Evolutionary conservation across 2,113 vertebrate species (phyloP).

Genomic region (Chrysemys picta): DNA sequence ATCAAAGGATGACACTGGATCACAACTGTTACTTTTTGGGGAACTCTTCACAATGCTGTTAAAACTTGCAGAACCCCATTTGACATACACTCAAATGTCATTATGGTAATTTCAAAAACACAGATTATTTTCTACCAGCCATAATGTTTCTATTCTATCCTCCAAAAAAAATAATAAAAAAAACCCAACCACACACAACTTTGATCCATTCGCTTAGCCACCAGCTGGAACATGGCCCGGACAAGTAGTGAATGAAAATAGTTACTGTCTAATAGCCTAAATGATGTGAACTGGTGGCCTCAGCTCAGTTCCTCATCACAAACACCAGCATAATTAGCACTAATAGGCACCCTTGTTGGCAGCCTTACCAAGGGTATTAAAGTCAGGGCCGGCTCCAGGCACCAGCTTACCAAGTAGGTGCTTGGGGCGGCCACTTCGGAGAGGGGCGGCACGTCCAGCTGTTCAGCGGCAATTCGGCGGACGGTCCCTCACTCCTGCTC

Average conservation of each 20-base stretch:
- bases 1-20: not conserved
- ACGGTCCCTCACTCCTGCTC: too few species aligned
- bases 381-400: too few species aligned
- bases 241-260: not conserved
- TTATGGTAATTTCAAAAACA: rapidly evolving
- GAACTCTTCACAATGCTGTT: not conserved
- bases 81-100: not conserved
- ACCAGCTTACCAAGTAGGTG: too few species aligned
- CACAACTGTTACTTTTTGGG: not conserved
- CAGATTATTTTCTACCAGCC: not conserved
- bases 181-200: not conserved
- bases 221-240: rapidly evolving
- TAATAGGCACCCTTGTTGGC: not conserved
- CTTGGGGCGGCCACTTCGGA: too few species aligned
- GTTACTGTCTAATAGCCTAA: not conserved
- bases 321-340: not conserved
- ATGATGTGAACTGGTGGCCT: rapidly evolving
- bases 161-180: not conserved
- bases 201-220: not conserved
- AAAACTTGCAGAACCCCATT: rapidly evolving
- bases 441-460: too few species aligned
- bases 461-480: too few species aligned
- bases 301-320: not conserved
- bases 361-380: not conserved
- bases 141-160: rapidly evolving